Percentiles rank a stretch among this genome's conserved stretches.
These are phyloP conservation scores for Hyphantria cunea DNA, from an alignment of 1,140 invertebrate genomes.

Conservation along the genomic window DNA sequence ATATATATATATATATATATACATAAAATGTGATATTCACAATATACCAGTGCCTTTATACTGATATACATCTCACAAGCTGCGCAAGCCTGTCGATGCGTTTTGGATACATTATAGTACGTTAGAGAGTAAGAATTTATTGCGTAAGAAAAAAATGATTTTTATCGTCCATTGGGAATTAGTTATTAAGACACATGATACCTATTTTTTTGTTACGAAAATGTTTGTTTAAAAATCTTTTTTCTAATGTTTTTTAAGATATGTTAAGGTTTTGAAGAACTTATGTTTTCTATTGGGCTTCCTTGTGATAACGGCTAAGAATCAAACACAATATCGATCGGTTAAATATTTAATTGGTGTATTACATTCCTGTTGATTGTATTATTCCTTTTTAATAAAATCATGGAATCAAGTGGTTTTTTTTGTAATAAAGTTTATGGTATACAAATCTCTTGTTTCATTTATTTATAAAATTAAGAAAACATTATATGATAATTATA, in stretches of 20 bases:
- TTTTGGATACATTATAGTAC: slow-evolving; percentile 42
- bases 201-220: too few species aligned
- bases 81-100: slow-evolving; percentile 29
- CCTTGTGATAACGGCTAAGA: slow-evolving; percentile 20
- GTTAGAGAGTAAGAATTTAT: slow-evolving; percentile 36
- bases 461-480: slow-evolving; percentile 32
- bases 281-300: slow-evolving; percentile 29
- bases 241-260: too few species aligned
- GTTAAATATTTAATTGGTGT: slow-evolving; percentile 67
- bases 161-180: slow-evolving; percentile 6
- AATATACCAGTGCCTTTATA: slow-evolving; percentile 39
- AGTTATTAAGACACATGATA: too few species aligned
- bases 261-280: too few species aligned
- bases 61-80: slow-evolving; percentile 26
- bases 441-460: slow-evolving; percentile 55
- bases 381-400: slow-evolving; percentile 49
- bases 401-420: slow-evolving; percentile 52
- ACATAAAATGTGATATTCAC: too few species aligned
- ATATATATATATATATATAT: slow-evolving; percentile 26
- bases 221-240: too few species aligned
- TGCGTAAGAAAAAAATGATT: slow-evolving; percentile 8
- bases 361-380: slow-evolving; percentile 69
- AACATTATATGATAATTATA: slow-evolving; percentile 44
- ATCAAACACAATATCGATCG: slow-evolving; percentile 39
- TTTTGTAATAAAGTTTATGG: slow-evolving; percentile 61